Evolutionary conservation across 2,113 vertebrate species (phyloP).

Genomic region (Chlamydotis undulata): DNA sequence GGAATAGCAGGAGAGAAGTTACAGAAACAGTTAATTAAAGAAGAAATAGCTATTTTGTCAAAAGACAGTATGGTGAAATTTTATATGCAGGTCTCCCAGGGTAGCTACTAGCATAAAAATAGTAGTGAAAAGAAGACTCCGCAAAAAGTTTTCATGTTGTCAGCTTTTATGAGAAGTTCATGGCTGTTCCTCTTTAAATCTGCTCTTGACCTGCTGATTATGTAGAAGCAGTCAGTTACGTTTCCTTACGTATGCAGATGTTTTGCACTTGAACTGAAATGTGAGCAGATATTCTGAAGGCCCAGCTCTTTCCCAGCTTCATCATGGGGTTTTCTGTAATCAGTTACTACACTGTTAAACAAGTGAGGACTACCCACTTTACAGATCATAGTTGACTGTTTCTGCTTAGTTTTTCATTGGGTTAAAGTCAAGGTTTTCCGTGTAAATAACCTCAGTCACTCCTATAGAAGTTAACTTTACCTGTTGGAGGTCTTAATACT

Average conservation of each 20-base stretch:
- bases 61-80: not conserved
- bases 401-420: not conserved
- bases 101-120: not conserved
- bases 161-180: not conserved
- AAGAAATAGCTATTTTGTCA: not conserved
- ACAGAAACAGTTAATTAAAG: not conserved
- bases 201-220: not conserved
- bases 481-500: not conserved
- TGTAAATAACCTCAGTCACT: not conserved
- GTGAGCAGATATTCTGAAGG: not conserved
- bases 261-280: not conserved
- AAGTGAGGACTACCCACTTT: not conserved
- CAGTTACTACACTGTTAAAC: not conserved
- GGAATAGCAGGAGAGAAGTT: not conserved
- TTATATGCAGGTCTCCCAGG: not conserved
- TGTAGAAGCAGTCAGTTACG: not conserved
- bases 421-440: not conserved
- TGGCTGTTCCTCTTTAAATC: not conserved
- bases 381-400: not conserved
- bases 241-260: not conserved
- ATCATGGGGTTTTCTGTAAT: not conserved
- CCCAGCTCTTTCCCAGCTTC: not conserved
- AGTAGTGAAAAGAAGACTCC: not conserved
- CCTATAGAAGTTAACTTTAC: not conserved
- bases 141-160: not conserved